Percentiles rank a stretch among this genome's conserved stretches.
These are phyloP conservation scores for Mesopsocus fuscifrons DNA, from an alignment of 2,888 invertebrate species.

Conservation along the genomic window DNA sequence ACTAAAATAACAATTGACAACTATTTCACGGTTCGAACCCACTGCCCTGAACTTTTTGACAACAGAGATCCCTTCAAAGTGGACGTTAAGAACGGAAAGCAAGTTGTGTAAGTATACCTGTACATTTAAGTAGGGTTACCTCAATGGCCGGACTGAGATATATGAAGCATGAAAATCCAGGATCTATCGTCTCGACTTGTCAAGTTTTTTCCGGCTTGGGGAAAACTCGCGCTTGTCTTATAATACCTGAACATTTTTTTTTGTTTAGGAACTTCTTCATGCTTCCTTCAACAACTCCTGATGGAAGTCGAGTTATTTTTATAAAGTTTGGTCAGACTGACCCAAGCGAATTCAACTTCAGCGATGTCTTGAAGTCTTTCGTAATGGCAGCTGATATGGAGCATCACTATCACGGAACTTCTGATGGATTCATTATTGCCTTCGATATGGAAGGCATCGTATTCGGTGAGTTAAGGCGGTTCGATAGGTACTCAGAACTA, in stretches of 20 bases:
- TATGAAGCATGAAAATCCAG: too few relatives aligned
- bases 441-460: neutral
- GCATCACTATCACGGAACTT: neutral
- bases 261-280: constrained; percentile 1
- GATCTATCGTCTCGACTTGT: too few relatives aligned
- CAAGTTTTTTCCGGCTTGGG: too few relatives aligned
- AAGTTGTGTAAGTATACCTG: constrained; percentile 8
- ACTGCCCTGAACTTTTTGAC: constrained; percentile 14
- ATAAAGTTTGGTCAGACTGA: neutral
- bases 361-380: neutral
- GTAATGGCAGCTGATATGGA: neutral
- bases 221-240: too few relatives aligned
- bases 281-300: neutral
- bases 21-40: constrained; percentile 13
- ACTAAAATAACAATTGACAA: constrained; percentile 14
- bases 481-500: too few relatives aligned
- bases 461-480: too few relatives aligned
- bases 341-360: neutral
- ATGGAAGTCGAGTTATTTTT: constrained; percentile 1
- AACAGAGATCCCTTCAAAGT: constrained; percentile 10
- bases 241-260: too few relatives aligned
- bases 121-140: too few relatives aligned
- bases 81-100: neutral
- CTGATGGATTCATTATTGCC: neutral
- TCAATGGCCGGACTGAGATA: too few relatives aligned